A percentile compares a stretch with the other conserved stretches of the same genome.
These are phyloP conservation scores for Zootoca vivipara DNA, from an alignment of 2,113 vertebrate genomes.

Conservation along the genomic window DNA sequence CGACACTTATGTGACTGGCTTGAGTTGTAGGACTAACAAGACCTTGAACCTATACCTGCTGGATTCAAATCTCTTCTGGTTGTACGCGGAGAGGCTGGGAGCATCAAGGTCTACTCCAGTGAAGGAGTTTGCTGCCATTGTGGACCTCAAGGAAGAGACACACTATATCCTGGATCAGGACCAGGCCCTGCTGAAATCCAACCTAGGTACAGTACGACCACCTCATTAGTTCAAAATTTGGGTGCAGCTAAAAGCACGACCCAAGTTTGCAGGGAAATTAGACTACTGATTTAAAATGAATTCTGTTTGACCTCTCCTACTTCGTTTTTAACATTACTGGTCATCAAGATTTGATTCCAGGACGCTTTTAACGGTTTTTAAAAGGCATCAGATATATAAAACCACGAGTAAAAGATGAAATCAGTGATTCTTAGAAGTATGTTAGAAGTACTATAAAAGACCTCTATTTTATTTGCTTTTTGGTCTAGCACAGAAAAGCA, in stretches of 20 bases:
- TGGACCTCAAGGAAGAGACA: conserved; percentile 91
- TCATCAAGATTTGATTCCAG: neutral
- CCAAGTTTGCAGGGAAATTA: neutral
- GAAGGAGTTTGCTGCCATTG: conserved; percentile 86
- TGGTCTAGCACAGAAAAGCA: too few relatives aligned
- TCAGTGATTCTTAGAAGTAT: neutral
- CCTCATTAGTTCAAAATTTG: neutral
- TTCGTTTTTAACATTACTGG: neutral
- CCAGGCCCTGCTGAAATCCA: conserved; percentile 74
- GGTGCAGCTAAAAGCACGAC: neutral
- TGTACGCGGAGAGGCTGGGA: conserved; percentile 90
- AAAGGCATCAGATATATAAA: neutral
- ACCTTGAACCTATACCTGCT: conserved; percentile 93
- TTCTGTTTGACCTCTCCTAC: neutral
- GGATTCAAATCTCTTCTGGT: conserved; percentile 91
- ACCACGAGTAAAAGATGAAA: too few relatives aligned
- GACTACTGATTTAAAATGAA: neutral
- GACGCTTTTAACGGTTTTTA: too few relatives aligned
- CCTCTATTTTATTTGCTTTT: too few relatives aligned
- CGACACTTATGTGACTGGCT: conserved; percentile 79
- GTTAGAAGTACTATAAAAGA: too few relatives aligned
- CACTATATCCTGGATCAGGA: conserved; percentile 89
- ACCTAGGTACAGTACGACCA: conserved; percentile 79
- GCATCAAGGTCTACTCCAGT: conserved; percentile 70
- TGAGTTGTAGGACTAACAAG: conserved; percentile 93